Evolutionary conservation across 2,113 vertebrate genomes (phyloP), one percentile per base, ranked within the genome.

Genomic region (Pelmatolapia mariae): DNA sequence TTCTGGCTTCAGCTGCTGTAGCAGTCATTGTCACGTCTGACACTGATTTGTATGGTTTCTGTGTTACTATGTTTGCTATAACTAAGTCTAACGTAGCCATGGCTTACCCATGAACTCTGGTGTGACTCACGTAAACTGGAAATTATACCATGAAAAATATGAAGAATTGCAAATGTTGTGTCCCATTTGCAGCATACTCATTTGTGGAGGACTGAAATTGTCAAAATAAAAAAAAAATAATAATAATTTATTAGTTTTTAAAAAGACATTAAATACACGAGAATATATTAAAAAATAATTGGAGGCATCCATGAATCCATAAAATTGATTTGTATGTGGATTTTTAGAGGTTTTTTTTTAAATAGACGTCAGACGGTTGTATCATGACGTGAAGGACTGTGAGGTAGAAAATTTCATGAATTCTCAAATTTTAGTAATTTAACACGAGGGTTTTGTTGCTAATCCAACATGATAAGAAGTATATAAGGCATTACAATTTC

Each of bases 161-260:
- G 15, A 73, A 45, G 68, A 73, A 45, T 73, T 18, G 24, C 22
- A 47, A 29, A 47, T 76, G 10, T 18, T 50, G 24, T 18, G 6
- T 76, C 16, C 43, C 15, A 47, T 76, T 76, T 76, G 13, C 24
- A 47, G 13, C 5, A 24, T 45, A 26, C 22, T 26, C 22, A 73
- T 26, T 43, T 43, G n/a, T 22, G 63, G 63, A 68, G 33, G 3
- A 71, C 36, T 71, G 36, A 71, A 24, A 71, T 40, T 71, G 66
- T 22, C 36, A 24, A 43, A 40, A 24, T 15, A 6, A 38, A 8
- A 57, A 26, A 2, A 3, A 15, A 26, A 22, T 2, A n/a, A 1
- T 1, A 10, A 22, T 8, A 22, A 68, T 68, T 38, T 38, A 38
- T 13, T 40, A 1, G 0, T 36, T 63, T 63, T 0, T 0, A 76